Evolutionary conservation across 2,113 vertebrate genomes (phyloP).

Genomic region (Microtus oregoni): DNA sequence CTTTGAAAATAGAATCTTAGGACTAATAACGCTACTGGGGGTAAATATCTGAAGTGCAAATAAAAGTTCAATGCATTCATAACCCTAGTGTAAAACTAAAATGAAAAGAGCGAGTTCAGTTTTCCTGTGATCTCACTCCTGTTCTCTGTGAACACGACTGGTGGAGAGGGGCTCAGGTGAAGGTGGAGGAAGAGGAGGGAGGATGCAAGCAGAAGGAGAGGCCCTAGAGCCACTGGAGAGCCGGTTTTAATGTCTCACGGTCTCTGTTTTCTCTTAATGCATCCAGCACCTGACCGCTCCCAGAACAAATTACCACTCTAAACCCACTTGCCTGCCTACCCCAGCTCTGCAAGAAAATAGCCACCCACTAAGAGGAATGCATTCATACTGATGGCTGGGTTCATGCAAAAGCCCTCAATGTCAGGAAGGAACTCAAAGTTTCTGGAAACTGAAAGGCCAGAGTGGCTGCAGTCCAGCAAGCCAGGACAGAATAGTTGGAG

Average conservation of each 20-base stretch:
- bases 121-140: background rate
- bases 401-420: rapidly evolving
- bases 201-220: background rate
- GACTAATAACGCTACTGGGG: background rate
- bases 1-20: background rate
- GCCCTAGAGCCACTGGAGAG: background rate
- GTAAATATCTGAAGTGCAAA: background rate
- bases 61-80: background rate
- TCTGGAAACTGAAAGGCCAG: background rate
- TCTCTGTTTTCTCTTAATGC: background rate
- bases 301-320: background rate
- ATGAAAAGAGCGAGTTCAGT: background rate
- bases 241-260: rapidly evolving
- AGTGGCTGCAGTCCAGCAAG: background rate
- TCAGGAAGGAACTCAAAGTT: background rate
- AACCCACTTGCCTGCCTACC: background rate
- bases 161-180: background rate
- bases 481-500: background rate
- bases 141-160: background rate
- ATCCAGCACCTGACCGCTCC: background rate
- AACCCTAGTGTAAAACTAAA: background rate
- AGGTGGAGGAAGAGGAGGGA: background rate
- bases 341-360: background rate
- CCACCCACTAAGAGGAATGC: background rate
- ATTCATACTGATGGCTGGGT: background rate